phyloP scores from a whole-genome alignment of 2,888 invertebrate genomes.

The Hylaea fasciaria region DNA sequence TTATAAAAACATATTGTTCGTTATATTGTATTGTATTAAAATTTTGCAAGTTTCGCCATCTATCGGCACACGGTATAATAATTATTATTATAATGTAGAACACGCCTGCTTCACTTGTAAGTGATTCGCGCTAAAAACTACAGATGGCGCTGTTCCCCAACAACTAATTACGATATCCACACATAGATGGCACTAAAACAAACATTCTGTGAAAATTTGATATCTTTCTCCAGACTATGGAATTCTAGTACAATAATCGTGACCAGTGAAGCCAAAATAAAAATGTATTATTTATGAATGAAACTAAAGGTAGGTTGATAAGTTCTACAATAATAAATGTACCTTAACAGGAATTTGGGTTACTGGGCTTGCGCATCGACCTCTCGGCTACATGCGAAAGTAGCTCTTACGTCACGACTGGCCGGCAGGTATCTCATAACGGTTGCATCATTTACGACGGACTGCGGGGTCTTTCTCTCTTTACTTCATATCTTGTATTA shows the following conservation, averaged over 20 bases:
- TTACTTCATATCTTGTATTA: neutral
- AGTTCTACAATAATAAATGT: conserved; percentile 56
- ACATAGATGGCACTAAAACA: no score
- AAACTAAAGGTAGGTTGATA: conserved; percentile 31
- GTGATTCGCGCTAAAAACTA: conserved; percentile 20
- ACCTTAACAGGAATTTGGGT: conserved; percentile 65
- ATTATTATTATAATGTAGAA: neutral
- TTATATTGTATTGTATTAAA: no score
- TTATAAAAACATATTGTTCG: no score
- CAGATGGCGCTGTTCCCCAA: conserved; percentile 51
- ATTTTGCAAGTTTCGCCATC: conserved; percentile 23
- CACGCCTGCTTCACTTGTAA: neutral
- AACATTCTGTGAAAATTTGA: no score
- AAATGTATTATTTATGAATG: no score
- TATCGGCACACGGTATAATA: conserved; percentile 7
- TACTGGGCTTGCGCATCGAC: conserved; percentile 69
- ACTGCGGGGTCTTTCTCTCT: conserved; percentile 8
- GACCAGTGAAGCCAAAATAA: no score
- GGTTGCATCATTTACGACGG: conserved; percentile 63
- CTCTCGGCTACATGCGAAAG: conserved; percentile 72
- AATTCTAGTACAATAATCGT: no score
- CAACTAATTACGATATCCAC: conserved; percentile 12
- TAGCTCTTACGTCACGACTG: conserved; percentile 76
- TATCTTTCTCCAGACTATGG: no score
- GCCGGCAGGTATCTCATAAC: conserved; percentile 68